Conservation (phyloP, 2,113 vertebrate species). For the Heterotilapia buettikoferi region DNA sequence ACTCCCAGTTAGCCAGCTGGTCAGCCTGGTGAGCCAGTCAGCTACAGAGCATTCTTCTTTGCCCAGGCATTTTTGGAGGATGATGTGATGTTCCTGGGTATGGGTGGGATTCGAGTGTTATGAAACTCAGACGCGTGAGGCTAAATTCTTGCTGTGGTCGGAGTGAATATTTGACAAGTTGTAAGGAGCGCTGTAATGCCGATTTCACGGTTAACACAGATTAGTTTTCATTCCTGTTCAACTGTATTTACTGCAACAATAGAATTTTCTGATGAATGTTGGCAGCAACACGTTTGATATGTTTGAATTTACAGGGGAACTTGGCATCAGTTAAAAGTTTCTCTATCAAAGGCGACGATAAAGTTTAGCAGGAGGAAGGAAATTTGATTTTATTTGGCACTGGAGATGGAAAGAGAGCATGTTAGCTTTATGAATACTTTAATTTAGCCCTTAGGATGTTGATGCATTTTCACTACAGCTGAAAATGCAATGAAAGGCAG, state of each 20-base stretch:
- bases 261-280: not conserved
- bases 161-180: constrained; percentile 3
- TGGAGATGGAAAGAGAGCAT: constrained; percentile 41
- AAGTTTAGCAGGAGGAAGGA: constrained; percentile 37
- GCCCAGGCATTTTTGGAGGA: constrained; percentile 63
- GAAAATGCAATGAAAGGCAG: constrained; percentile 54
- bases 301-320: constrained; percentile 31
- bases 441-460: constrained; percentile 42
- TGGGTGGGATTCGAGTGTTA: constrained; percentile 40
- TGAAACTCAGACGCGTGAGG: constrained; percentile 42
- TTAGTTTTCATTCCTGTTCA: not conserved
- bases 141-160: constrained; percentile 21
- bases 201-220: not conserved
- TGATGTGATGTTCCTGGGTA: constrained; percentile 58
- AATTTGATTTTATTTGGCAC: constrained; percentile 45
- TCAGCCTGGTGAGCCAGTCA: constrained; percentile 23
- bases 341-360: constrained; percentile 38
- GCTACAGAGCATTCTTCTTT: constrained; percentile 54
- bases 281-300: constrained; percentile 3
- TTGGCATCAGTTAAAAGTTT: constrained; percentile 27
- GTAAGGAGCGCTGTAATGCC: not conserved
- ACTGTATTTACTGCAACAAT: not conserved
- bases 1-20: constrained; percentile 54
- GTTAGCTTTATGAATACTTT: constrained; percentile 54
- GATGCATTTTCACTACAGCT: constrained; percentile 44